phyloP scores from a whole-genome alignment of 2,888 invertebrate species.

The Tachina lurida region DNA sequence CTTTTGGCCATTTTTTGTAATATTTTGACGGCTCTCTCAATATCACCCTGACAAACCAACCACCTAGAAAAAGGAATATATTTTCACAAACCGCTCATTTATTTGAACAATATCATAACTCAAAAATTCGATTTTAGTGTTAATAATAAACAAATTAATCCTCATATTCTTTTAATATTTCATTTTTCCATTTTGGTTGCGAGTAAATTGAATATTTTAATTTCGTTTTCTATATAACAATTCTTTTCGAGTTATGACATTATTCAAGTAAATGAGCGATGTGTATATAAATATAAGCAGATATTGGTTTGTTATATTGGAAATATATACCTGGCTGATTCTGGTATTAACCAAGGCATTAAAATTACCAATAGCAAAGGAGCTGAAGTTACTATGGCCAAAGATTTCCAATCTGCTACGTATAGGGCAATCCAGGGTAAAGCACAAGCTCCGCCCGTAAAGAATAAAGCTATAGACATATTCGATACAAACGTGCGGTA shows the following conservation, averaged over 20 bases:
- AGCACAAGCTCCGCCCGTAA: conserved; percentile 89
- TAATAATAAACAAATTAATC: too few relatives aligned
- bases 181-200: too few relatives aligned
- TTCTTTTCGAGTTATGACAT: too few relatives aligned
- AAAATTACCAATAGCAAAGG: conserved; percentile 88
- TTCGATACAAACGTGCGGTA: conserved; percentile 95
- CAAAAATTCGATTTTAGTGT: too few relatives aligned
- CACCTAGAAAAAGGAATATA: conserved; percentile 84
- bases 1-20: conserved; percentile 90
- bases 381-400: conserved; percentile 88
- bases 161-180: too few relatives aligned
- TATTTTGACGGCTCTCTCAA: conserved; percentile 89
- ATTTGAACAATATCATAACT: too few relatives aligned
- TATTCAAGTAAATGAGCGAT: too few relatives aligned
- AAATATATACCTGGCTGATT: conserved; percentile 90
- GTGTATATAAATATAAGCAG: too few relatives aligned
- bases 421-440: conserved; percentile 92
- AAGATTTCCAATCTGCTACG: conserved; percentile 89
- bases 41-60: conserved; percentile 92
- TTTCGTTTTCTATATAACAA: not conserved
- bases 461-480: conserved; percentile 93
- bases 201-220: not conserved
- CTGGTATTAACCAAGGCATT: conserved; percentile 91
- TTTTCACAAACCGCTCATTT: too few relatives aligned
- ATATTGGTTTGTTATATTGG: not conserved